Evolutionary conservation across 1,140 invertebrate species (phyloP), one percentile per base, ranked within the genome.

Genomic region (Hycleus phaleratus): DNA sequence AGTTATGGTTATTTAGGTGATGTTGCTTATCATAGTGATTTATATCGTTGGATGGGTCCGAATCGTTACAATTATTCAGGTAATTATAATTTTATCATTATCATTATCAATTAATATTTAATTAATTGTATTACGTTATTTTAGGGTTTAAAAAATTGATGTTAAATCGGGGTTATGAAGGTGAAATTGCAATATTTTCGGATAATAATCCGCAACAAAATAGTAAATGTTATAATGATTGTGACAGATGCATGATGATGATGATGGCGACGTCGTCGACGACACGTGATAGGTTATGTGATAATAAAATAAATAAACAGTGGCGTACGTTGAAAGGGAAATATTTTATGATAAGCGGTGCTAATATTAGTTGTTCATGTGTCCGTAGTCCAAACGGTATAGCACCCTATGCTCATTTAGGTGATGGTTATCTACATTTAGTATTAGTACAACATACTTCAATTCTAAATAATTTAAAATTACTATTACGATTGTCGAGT

Each of bases 1-100:
- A 90, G 87, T 52, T 95, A 95, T 73, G 92, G 92, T 8, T 94
- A 90, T 71, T 80, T 95, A 61, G 93, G 93, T 2, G 91, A 95
- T 74, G 83, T 92, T 25, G 79, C 93, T 1, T 78, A 81, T 52
- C 85, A 91, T 60, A 93, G 90, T 68, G 93, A 95, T 66, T 83
- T 83, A 46, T 85, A 88, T 64, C 77, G 92, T 8, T 94, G 90
- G 87, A 87, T 95, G 85, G 92, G 92, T 38, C 90, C 92, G n/a
- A 81, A 82, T 57, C 75, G 92, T 60, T 95, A 95, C 70, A 86
- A 92, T 69, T 90, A 85, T 74, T 85, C 87, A 47, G 88, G 86
- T 86, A 68, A 68, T 32, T 32, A 32, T 32, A 32, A 32, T 32
- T 32, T 32, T 32, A 32, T 32, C 32, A 5, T 32, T 32, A 5